These are phyloP conservation scores for Argentina silus DNA, from an alignment of 2,797 vertebrate genomes.

Conservation along the genomic window DNA sequence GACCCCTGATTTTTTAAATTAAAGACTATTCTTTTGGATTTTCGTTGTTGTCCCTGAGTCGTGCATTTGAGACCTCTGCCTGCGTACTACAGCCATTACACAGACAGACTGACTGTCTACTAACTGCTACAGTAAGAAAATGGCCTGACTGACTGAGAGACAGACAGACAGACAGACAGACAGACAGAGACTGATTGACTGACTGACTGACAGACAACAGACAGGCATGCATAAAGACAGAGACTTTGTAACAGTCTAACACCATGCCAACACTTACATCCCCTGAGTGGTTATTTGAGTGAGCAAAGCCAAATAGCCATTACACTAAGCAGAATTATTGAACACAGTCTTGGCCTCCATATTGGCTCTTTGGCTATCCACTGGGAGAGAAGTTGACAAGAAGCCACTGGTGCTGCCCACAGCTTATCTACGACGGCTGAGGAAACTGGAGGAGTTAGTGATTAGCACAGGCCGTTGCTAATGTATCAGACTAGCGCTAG, in stretches of 20 bases:
- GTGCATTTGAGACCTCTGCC: no score
- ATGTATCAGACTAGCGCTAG: constrained; percentile 26
- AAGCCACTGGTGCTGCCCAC: constrained; percentile 42
- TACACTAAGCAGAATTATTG: constrained; percentile 19
- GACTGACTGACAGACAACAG: not conserved
- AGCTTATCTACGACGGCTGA: constrained; percentile 35
- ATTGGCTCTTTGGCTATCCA: not conserved
- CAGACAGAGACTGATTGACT: no score
- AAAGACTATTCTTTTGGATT: no score
- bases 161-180: no score
- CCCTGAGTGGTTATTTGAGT: constrained; percentile 2
- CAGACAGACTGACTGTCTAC: no score
- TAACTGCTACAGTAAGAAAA: no score
- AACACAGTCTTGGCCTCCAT: constrained; percentile 4
- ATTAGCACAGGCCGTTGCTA: constrained; percentile 48
- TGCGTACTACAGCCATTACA: no score
- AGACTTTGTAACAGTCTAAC: not conserved
- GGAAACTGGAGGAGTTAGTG: constrained; percentile 43
- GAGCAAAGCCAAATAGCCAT: constrained; percentile 14
- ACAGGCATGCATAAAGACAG: not conserved
- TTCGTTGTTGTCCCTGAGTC: no score
- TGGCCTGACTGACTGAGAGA: no score
- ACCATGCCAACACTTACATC: not conserved
- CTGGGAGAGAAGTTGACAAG: constrained; percentile 40
- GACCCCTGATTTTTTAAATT: no score